Evolutionary conservation across 1,140 invertebrate genomes (phyloP), one percentile per base, ranked within the genome.

Genomic region (Leptestheria dahalacensis): DNA sequence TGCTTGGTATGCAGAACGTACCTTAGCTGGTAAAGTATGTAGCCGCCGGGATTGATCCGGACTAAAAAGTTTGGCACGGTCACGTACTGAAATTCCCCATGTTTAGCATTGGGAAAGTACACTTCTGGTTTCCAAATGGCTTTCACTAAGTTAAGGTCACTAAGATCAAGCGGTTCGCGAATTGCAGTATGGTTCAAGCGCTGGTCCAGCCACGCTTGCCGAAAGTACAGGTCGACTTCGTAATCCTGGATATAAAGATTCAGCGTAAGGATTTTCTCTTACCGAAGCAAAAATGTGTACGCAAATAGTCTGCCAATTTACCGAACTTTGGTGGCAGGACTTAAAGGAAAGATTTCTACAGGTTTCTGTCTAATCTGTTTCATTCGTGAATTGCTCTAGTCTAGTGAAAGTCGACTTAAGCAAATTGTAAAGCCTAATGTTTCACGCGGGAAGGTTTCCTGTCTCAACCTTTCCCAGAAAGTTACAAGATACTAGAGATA

Each of bases 41-140:
- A 69, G 3, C 82, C 81, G 61, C 79, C 73, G 4, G 74, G 75
- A 64, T 79, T 76, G 23, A 84, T 78, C 57, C 82, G 69, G 63
- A 84, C 78, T 4, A 84, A 68, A 33, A 82, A 80, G 66, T 84
- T 84, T 3, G 82, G 79, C 11, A 84, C 79, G 0, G 79, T 82
- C 21, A 82, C 80, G 63, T 77, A 78, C 67, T 82, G 80, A 65
- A 81, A 81, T 63, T 78, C 77, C 0, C 78, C 81, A 60, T 78
- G 73, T 68, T 83, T 84, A 24, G 80, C 81, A 67, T 84, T 84
- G 25, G 78, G 75, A 64, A 84, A 83, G 67, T 82, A 84, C 1
- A 81, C 76, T 65, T 84, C 81, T 0, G 82, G 82, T 57, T 82
- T 79, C 82, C 82, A 83, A 56, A 84, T 77, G 48, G 72, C 70